Evolutionary conservation across 2,113 vertebrate species (phyloP).

Genomic region (Nyctereutes procyonoides): DNA sequence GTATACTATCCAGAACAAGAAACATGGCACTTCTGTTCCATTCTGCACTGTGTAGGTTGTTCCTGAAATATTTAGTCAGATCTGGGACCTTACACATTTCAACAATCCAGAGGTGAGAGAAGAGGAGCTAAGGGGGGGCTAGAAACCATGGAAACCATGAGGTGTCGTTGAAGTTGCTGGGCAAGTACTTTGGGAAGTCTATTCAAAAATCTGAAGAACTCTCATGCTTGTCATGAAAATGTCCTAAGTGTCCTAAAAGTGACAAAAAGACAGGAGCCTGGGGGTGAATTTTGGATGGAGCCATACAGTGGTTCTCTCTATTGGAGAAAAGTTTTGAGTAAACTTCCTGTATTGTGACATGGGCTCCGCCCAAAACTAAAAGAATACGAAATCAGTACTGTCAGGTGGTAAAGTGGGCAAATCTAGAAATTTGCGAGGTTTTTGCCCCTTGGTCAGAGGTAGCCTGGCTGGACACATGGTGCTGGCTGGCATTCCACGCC

Average conservation of each 20-base stretch:
- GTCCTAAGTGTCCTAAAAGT: not conserved
- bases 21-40: not conserved
- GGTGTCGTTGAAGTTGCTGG: not conserved
- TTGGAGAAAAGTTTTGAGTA: not conserved
- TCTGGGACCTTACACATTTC: not conserved
- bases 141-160: not conserved
- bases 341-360: not conserved
- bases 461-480: not conserved
- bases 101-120: not conserved
- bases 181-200: not conserved
- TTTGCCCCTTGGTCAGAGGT: not conserved
- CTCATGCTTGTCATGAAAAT: not conserved
- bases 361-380: not conserved
- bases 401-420: not conserved
- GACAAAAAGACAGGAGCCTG: not conserved
- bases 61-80: not conserved
- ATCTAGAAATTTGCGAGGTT: not conserved
- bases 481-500: not conserved
- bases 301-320: not conserved
- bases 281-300: not conserved
- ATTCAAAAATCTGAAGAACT: slow-evolving; percentile 2
- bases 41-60: not conserved
- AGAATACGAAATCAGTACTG: not conserved
- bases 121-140: too few relatives aligned
- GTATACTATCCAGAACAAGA: not conserved